These are phyloP conservation scores for Spatulosminthurus flaviceps DNA, from an alignment of 2,888 invertebrate genomes.

Conservation along the genomic window DNA sequence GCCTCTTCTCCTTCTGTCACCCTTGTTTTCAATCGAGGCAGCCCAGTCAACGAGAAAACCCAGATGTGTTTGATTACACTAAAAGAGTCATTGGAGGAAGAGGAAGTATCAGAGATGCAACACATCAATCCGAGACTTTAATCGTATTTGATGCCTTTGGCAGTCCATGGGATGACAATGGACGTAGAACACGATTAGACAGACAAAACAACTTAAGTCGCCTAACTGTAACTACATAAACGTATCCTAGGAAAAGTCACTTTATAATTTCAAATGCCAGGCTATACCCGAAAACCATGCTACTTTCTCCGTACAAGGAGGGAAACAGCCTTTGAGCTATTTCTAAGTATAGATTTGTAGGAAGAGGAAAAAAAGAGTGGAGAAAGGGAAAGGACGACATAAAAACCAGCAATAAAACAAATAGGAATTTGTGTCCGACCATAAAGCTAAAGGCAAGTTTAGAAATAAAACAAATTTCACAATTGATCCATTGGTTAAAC, in stretches of 20 bases:
- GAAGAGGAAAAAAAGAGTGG: too few species aligned
- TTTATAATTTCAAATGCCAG: too few species aligned
- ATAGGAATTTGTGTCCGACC: conserved; percentile 21
- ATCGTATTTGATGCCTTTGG: conserved; percentile 35
- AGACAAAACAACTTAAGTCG: neutral
- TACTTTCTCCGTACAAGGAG: too few species aligned
- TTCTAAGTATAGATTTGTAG: too few species aligned
- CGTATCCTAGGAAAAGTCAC: too few species aligned
- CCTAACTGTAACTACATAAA: neutral
- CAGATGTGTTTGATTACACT: conserved; percentile 29
- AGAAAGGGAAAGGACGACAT: neutral
- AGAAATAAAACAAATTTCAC: conserved; percentile 18
- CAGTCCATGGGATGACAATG: conserved; percentile 1
- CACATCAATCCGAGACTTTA: conserved; percentile 37
- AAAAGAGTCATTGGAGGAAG: conserved; percentile 9
- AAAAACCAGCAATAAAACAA: conserved; percentile 23
- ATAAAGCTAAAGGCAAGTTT: conserved; percentile 15
- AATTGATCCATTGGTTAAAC: conserved; percentile 34
- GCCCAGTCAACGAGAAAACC: conserved; percentile 16
- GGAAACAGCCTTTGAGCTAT: too few species aligned
- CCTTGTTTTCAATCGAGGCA: conserved; percentile 5
- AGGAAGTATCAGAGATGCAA: conserved; percentile 11
- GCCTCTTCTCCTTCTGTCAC: neutral
- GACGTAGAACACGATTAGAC: conserved; percentile 23
- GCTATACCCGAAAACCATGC: too few species aligned